A percentile compares a stretch with the other conserved stretches of the same genome.
These are phyloP conservation scores for Drosophila nr. fundita DNA, from an alignment of 2,888 invertebrate genomes.

Conservation along the genomic window DNA sequence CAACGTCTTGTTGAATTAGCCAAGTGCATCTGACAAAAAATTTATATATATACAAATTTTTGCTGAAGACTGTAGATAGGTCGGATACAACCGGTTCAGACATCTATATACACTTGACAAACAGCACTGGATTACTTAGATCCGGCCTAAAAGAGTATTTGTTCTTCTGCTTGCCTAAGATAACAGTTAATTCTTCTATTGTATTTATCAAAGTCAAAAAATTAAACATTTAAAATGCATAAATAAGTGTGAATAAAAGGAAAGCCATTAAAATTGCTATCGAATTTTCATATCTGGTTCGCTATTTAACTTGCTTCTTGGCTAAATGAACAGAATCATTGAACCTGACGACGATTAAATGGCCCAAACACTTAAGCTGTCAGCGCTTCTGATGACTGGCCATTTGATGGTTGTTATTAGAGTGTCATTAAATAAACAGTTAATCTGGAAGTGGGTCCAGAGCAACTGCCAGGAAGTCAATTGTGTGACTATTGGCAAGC, in stretches of 20 bases:
- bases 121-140: neutral
- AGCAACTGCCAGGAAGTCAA: slow-evolving; percentile 22
- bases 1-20: neutral
- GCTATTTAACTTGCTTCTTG: slow-evolving; percentile 6
- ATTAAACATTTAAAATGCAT: slow-evolving; percentile 21
- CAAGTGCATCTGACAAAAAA: neutral
- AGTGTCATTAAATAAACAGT: slow-evolving; percentile 48
- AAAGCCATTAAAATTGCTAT: slow-evolving; percentile 37
- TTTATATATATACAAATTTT: fast-evolving
- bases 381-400: slow-evolving; percentile 20
- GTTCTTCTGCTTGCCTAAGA: neutral
- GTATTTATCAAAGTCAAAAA: neutral
- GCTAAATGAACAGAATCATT: slow-evolving; percentile 58
- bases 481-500: slow-evolving; percentile 35
- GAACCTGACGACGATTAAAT: slow-evolving; percentile 51
- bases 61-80: neutral
- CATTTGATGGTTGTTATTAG: slow-evolving; percentile 49
- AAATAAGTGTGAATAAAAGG: slow-evolving; percentile 31
- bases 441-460: slow-evolving; percentile 20
- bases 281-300: slow-evolving; percentile 12
- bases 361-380: slow-evolving; percentile 4
- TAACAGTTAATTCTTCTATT: neutral
- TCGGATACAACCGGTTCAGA: too few species aligned
- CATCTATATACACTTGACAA: neutral
- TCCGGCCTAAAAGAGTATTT: neutral